Base-by-base conservation (phyloP, 2,113 vertebrate genomes). In the Benitochromis conjunctus region DNA sequence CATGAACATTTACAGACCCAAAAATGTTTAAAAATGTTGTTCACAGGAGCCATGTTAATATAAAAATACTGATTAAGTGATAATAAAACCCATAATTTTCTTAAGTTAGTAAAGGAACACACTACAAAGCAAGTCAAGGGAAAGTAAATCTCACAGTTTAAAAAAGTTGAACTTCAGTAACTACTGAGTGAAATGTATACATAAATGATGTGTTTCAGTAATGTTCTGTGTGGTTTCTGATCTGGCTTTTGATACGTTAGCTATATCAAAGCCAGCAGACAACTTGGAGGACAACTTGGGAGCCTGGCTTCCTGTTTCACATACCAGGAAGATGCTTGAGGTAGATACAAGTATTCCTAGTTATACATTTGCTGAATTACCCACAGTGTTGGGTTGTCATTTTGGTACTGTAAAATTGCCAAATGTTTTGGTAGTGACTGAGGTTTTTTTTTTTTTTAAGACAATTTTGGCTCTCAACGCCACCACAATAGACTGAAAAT, bases 371-470 rank as follows among this genome's bases (percentile, higher is more conserved):
- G 21, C 21, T 69, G 21, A 69, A 43, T 69, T 69, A 43, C 64
- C 43, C 38, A 43, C 7, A 26, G 38, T 26, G 66, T 46, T 46
- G 21, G 21, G 2, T 71, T 14, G 5, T 14, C 29, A 2, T 46
- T 46, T 18, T 26, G 7, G 13, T 10, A 71, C 21, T 46, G n/a
- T 46, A 26, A 7, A 16, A 26, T 71, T 16, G 5, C 43, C 43
- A 46, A 46, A 46, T 46, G 13, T 26, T 71, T 71, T 26, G 14
- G 21, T 0, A 3, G 36, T 41, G 19, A 21, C 58, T 34, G 31
- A 62, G 8, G 0, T 0, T 0, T 16, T 0, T 6, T 5, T 6
- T 53, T 51, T 55, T 56, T 58, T 0, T 0, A 6, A 62, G 34
- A 62, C 11, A 26, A 46, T 46, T 71, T 71, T 71, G 1, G 38